These are phyloP conservation scores for Holacanthus passer DNA, from an alignment of 2,113 vertebrate species.

Conservation along the genomic window DNA sequence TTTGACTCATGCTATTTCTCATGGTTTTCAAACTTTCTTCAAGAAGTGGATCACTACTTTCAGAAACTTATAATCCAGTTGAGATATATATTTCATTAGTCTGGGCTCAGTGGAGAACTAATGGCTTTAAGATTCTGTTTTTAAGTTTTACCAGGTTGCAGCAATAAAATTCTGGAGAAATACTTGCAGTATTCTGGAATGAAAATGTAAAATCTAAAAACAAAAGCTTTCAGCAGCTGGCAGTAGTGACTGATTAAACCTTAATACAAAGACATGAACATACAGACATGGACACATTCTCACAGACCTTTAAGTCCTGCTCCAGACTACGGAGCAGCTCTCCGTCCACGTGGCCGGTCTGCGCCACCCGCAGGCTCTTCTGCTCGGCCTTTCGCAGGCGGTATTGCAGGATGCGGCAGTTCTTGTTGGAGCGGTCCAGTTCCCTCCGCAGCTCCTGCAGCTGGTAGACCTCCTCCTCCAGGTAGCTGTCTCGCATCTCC, in stretches of 20 bases:
- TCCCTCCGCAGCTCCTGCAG: constrained; percentile 97
- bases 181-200: background rate
- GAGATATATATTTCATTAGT: background rate
- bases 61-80: background rate
- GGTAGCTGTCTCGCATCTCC: constrained; percentile 97
- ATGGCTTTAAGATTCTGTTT: background rate
- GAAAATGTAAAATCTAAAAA: background rate
- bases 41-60: background rate
- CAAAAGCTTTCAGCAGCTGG: too few relatives aligned
- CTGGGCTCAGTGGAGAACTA: background rate
- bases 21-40: background rate
- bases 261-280: background rate
- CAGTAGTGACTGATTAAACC: background rate
- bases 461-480: constrained; percentile 99
- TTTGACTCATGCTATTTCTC: background rate
- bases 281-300: background rate
- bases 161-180: background rate
- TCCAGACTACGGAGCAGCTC: constrained; percentile 95
- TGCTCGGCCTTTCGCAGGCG: constrained; percentile 97
- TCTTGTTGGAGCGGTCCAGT: constrained; percentile 97
- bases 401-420: constrained; percentile 98
- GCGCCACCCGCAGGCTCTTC: constrained; percentile 95
- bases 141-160: background rate
- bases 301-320: constrained; percentile 95
- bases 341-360: constrained; percentile 96